Conservation (phyloP, 1,140 invertebrate species). For the Aculops lycopersici region DNA sequence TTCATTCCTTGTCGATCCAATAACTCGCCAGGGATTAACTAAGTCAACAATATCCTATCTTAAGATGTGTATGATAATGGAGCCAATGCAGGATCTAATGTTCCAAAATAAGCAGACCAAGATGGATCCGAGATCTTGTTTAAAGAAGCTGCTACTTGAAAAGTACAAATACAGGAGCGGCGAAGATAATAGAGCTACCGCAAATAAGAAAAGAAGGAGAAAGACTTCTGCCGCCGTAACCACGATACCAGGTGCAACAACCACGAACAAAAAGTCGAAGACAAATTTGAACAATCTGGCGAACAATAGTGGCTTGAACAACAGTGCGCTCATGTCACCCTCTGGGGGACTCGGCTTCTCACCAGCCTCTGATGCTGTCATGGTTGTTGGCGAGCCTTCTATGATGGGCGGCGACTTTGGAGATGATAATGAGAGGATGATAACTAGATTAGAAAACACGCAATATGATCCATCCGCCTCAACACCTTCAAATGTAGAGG, state of each 20-base stretch:
- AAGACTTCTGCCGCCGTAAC: constrained; percentile 47
- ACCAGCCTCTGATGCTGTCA: constrained; percentile 79
- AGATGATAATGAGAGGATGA: constrained; percentile 86
- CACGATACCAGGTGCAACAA: constrained; percentile 29
- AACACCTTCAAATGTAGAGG: constrained; percentile 16
- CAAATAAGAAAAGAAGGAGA: constrained; percentile 74
- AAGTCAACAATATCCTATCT: constrained; percentile 21
- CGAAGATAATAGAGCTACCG: constrained; percentile 72
- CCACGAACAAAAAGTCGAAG: constrained; percentile 43
- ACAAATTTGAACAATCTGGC: constrained; percentile 12
- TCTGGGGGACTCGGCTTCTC: constrained; percentile 65
- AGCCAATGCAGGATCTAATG: constrained; percentile 98
- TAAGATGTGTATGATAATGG: constrained; percentile 42
- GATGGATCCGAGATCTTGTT: constrained; percentile 67
- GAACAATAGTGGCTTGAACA: not conserved
- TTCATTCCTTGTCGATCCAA: constrained; percentile 18
- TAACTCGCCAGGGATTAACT: constrained; percentile 20
- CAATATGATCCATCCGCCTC: constrained; percentile 59
- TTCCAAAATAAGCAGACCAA: constrained; percentile 87
- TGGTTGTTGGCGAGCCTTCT: constrained; percentile 95
- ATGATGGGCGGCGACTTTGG: constrained; percentile 97
- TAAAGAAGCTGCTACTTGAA: constrained; percentile 90
- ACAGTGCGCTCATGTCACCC: constrained; percentile 24
- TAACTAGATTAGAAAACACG: constrained; percentile 83
- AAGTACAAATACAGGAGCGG: constrained; percentile 98